Evolutionary conservation across 2,797 vertebrate species (phyloP), one percentile per base, ranked within the genome.

Genomic region (Eptatretus atami): DNA sequence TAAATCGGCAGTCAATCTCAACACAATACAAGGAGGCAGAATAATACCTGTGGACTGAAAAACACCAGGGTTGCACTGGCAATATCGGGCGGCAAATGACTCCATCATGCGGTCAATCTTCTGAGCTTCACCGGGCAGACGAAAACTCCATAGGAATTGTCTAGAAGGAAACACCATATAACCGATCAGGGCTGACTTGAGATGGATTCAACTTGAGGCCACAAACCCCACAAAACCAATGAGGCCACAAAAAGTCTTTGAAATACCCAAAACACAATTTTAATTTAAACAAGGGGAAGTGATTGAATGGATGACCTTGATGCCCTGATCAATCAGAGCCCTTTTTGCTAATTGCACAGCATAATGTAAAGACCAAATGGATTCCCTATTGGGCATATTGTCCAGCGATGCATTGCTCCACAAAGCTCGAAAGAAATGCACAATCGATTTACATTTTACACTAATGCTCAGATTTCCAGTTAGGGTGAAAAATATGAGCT

Each of bases 71-170:
- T 94, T 95, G 74, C 88, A 95, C 65, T 90, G 81, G 73, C 90
- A 95, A 74, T 96, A 95, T 66, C 90, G 83, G 12, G 86, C 82
- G 54, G 88, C 86, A 53, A 95, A 95, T 9, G 87, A 78, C 75
- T 95, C 90, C 88, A 94, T 94, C 90, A 95, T 95, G 13, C 87
- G 79, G 68, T 94, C 88, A 9, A 95, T 95, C 75, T 95, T 95
- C 75, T 95, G 87, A n/a, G 90, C 88, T 73, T 95, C 90, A 55
- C 88, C 86, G 0, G 90, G 90, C 67, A 95, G 78, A 65, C 86
- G 76, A 71, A 95, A 95, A 73, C 90, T 95, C 90, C 90, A 96
- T 55, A 96, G 77, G 75, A 96, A 94, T 72, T 95, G 90, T 72
- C 90, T 96, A 71, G 10, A 70, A 65, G 57, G 57, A 61, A n/a